A percentile compares a stretch with the other conserved stretches of the same genome.
These are phyloP conservation scores for Aphelenchoides avenae DNA, from an alignment of 1,140 invertebrate genomes.

Conservation along the genomic window DNA sequence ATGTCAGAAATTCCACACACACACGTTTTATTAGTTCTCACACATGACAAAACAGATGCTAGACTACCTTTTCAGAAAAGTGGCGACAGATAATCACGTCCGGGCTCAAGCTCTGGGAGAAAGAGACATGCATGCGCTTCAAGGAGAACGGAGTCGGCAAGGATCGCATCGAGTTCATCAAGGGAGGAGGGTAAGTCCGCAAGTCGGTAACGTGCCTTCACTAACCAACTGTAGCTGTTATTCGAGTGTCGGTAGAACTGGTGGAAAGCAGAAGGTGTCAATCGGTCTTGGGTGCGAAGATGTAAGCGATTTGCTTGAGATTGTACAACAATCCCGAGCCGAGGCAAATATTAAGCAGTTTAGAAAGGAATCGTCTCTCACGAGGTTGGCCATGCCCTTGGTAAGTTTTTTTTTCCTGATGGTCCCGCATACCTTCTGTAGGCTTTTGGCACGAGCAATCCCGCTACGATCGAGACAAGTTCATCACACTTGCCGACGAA, in stretches of 20 bases:
- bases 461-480: conserved; percentile 60
- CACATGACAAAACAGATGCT: background rate
- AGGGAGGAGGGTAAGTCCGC: conserved; percentile 46
- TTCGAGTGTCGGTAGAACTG: conserved; percentile 52
- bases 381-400: conserved; percentile 64
- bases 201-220: conserved; percentile 6
- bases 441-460: conserved; percentile 62
- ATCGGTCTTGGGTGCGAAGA: conserved; percentile 57
- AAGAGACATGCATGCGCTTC: conserved; percentile 55
- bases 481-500: conserved; percentile 55
- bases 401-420: conserved; percentile 62
- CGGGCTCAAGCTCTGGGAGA: conserved; percentile 54
- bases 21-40: too few relatives aligned
- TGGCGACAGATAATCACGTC: conserved; percentile 48
- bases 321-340: conserved; percentile 1
- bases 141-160: conserved; percentile 37
- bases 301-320: conserved; percentile 31
- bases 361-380: conserved; percentile 60
- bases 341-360: conserved; percentile 5
- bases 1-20: background rate
- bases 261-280: conserved; percentile 53
- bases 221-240: conserved; percentile 40
- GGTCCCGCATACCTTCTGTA: too few relatives aligned
- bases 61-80: conserved; percentile 37
- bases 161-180: conserved; percentile 52